A percentile compares a stretch with the other conserved stretches of the same genome.
Evolutionary conservation across 2,797 vertebrate genomes (phyloP).

Genomic region (Phoebastria nigripes): DNA sequence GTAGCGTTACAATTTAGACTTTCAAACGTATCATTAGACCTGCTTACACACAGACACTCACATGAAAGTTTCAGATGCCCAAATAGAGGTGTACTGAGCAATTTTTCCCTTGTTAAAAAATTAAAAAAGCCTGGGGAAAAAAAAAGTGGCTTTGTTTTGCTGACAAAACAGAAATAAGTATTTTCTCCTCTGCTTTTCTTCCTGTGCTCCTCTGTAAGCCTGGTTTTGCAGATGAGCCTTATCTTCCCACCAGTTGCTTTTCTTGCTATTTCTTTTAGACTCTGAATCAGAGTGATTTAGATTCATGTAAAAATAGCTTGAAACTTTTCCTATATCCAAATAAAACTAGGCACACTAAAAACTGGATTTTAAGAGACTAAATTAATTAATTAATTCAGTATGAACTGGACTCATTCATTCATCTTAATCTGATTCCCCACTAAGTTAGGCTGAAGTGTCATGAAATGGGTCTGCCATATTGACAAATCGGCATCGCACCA

Average conservation of each 20-base stretch:
- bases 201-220: neutral
- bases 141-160: neutral
- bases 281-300: neutral
- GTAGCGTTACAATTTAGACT: neutral
- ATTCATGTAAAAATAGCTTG: neutral
- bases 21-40: neutral
- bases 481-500: fast-evolving
- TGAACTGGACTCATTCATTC: neutral
- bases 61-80: neutral
- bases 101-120: neutral
- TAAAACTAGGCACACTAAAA: neutral
- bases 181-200: neutral
- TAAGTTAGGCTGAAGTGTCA: neutral
- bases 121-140: neutral
- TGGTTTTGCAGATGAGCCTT: neutral
- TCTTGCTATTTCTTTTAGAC: neutral
- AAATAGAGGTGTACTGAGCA: neutral
- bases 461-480: neutral
- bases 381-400: neutral
- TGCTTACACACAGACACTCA: neutral
- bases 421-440: neutral
- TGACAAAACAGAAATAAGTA: neutral
- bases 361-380: neutral
- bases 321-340: neutral
- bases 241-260: neutral